Evolutionary conservation across 2,888 invertebrate species (phyloP).

Genomic region (Campoplex capitator): DNA sequence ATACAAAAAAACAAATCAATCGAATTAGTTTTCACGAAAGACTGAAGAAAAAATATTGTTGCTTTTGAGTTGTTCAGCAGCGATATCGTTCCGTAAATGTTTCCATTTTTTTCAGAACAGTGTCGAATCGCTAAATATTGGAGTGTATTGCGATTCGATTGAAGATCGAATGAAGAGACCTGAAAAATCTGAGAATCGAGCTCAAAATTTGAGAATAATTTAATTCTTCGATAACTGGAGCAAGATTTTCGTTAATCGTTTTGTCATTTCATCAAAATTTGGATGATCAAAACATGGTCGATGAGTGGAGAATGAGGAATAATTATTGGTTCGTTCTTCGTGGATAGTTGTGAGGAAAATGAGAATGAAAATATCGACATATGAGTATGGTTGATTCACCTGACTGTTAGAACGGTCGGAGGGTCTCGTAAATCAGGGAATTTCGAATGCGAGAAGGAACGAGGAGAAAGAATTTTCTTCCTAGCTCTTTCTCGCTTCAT

Average conservation of each 20-base stretch:
- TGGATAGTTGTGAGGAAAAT: background rate
- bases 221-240: too few species aligned
- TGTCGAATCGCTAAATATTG: background rate
- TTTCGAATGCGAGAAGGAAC: slow-evolving; percentile 45
- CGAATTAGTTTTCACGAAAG: background rate
- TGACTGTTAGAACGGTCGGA: slow-evolving; percentile 25
- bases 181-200: too few species aligned
- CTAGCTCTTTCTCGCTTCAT: slow-evolving; percentile 61
- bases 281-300: background rate
- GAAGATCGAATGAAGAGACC: background rate
- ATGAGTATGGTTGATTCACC: slow-evolving; percentile 2
- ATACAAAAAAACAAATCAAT: background rate
- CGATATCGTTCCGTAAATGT: background rate
- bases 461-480: slow-evolving; percentile 46
- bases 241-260: too few species aligned
- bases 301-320: background rate
- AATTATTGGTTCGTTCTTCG: background rate
- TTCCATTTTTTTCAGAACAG: background rate
- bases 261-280: background rate
- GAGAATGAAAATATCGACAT: background rate
- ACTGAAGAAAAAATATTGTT: background rate
- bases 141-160: background rate
- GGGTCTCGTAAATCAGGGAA: slow-evolving; percentile 45
- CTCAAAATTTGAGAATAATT: too few species aligned
- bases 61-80: background rate